Evolutionary conservation across 2,888 invertebrate species (phyloP), one percentile per base, ranked within the genome.

Genomic region (Agrochola lota): DNA sequence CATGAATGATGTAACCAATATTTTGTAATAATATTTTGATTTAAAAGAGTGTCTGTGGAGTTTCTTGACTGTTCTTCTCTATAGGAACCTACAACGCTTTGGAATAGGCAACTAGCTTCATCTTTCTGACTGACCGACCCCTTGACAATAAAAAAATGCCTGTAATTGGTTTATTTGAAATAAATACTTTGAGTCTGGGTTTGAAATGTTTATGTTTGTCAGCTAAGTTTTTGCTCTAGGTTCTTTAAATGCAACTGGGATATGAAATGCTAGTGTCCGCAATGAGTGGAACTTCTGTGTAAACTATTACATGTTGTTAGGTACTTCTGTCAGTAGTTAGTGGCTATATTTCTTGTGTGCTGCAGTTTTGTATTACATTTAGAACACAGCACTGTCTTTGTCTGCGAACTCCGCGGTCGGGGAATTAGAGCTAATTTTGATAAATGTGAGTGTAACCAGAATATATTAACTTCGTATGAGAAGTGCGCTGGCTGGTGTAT

Each of bases 281-380:
- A n/a, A n/a, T 12, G 0, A 35, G 57, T 40, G 7, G 20, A 40
- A 15, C 74, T 85, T 73, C 82, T 84, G 73, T 23, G 11, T 49
- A 9, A 23, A 2, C 17, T 12, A 9, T 3, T 15, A 26, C 12
- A 26, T 9, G 0, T n/a, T 66, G n/a, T 55, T 57, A 68, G 66
- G 46, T 74, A 66, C 64, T 74, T 78, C 52, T 75, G 79, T 75
- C 73, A 84, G 70, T 74, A 74, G 72, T 78, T 62, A 67, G 78
- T 49, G 63, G 63, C 67, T 69, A 71, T 78, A 85, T 79, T 85
- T 82, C 78, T 85, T 64, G 70, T 78, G 74, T 63, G 68, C 71
- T 75, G 84, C 84, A 78, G 79, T 78, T 85, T 78, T 78, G 82
- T 82, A 64, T 78, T 43, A 75, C 82, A 82, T 82, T 81, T 78